phyloP scores from a whole-genome alignment of 2,888 invertebrate genomes.

The Melinaea marsaeus region DNA sequence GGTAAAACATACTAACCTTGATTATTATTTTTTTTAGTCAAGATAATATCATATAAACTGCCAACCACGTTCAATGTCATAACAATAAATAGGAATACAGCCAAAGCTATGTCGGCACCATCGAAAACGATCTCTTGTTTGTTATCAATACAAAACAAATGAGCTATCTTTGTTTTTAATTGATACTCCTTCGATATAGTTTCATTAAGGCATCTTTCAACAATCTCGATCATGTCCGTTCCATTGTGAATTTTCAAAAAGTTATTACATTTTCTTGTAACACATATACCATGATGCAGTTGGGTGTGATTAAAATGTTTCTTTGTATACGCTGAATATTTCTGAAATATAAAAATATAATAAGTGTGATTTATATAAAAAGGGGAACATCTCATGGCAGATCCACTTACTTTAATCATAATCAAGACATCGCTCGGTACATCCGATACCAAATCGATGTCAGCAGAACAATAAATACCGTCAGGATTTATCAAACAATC shows the following conservation, averaged over 20 bases:
- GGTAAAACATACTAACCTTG: constrained; percentile 16
- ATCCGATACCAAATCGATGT: constrained; percentile 44
- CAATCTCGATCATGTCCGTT: constrained; percentile 28
- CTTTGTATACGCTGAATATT: constrained; percentile 36
- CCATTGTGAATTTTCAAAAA: constrained; percentile 27
- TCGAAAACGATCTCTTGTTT: constrained; percentile 43
- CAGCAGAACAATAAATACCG: constrained; percentile 53
- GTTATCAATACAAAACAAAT: constrained; percentile 48
- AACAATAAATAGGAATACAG: constrained; percentile 47
- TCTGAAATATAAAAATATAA: constrained; percentile 34
- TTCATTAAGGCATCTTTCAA: constrained; percentile 46
- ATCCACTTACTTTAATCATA: constrained; percentile 47
- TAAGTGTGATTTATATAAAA: background rate
- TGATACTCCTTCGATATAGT: constrained; percentile 50
- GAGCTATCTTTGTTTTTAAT: constrained; percentile 46
- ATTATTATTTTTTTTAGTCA: constrained; percentile 17
- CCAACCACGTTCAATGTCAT: constrained; percentile 50
- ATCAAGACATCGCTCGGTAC: constrained; percentile 43
- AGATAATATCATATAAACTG: constrained; percentile 49
- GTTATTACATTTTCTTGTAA: constrained; percentile 36
- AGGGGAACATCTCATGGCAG: too few species aligned
- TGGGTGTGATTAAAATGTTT: constrained; percentile 41
- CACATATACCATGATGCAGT: constrained; percentile 39
- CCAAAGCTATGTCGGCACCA: constrained; percentile 47
- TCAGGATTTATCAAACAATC: constrained; percentile 46